Percentiles rank a stretch among this genome's conserved stretches.
Conservation (phyloP, 2,888 invertebrate genomes). For the Lycophotia porphyrea region DNA sequence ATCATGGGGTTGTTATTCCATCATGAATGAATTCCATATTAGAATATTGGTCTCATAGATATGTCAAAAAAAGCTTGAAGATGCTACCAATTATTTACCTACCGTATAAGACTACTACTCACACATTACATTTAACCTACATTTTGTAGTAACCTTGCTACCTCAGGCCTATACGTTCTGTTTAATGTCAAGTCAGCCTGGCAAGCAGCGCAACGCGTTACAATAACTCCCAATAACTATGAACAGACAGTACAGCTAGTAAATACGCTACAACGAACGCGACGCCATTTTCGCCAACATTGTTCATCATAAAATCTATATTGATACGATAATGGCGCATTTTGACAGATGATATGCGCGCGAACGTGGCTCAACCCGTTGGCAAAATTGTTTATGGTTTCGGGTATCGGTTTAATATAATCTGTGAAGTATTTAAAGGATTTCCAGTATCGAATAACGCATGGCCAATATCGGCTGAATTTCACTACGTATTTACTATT, state of each 20-base stretch:
- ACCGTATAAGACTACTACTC: slow-evolving; percentile 1
- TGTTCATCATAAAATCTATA: slow-evolving; percentile 55
- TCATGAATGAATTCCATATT: background rate
- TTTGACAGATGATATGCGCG: slow-evolving; percentile 54
- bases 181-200: slow-evolving; percentile 55
- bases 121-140: slow-evolving; percentile 37
- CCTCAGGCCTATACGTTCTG: slow-evolving; percentile 37
- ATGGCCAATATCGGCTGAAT: slow-evolving; percentile 7
- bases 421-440: slow-evolving; percentile 35
- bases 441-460: slow-evolving; percentile 28
- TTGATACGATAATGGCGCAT: slow-evolving; percentile 55
- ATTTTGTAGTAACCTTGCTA: slow-evolving; percentile 28
- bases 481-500: slow-evolving; percentile 17
- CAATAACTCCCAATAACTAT: slow-evolving; percentile 41
- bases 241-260: slow-evolving; percentile 33
- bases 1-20: slow-evolving; percentile 9
- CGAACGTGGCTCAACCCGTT: slow-evolving; percentile 33
- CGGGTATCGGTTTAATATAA: slow-evolving; percentile 26
- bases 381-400: slow-evolving; percentile 56
- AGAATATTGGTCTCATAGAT: background rate
- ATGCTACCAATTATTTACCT: background rate
- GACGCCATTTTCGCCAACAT: slow-evolving; percentile 47
- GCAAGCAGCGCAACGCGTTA: slow-evolving; percentile 34
- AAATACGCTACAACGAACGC: slow-evolving; percentile 37
- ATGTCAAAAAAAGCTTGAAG: background rate